Evolutionary conservation across 2,888 invertebrate species (phyloP).

Genomic region (Apotomis betuletana): DNA sequence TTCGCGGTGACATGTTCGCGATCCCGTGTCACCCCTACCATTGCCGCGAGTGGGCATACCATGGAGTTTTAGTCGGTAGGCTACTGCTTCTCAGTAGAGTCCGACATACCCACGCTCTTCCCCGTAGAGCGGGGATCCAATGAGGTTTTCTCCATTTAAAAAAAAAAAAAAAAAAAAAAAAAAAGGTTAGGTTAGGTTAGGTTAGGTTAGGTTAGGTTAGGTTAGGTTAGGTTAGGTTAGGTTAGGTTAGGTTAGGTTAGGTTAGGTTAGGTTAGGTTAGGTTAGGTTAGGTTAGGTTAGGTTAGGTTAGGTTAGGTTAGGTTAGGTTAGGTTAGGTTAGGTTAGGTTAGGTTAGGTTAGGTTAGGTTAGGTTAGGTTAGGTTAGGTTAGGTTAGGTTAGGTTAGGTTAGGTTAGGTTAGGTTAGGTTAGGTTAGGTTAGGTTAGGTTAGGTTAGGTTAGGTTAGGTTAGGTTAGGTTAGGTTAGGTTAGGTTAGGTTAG

Average conservation of each 20-base stretch:
- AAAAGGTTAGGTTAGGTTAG: slow-evolving; percentile 4
- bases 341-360: slow-evolving; percentile 10
- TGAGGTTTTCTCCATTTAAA: no score
- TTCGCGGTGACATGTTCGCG: no score
- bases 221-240: slow-evolving; percentile 42
- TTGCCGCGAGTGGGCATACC: background rate
- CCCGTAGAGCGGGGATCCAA: no score
- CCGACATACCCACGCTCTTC: no score
- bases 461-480: slow-evolving; percentile 10
- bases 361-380: slow-evolving; percentile 10
- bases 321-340: slow-evolving; percentile 15
- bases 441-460: slow-evolving; percentile 10
- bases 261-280: slow-evolving; percentile 42
- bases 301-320: slow-evolving; percentile 16
- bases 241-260: slow-evolving; percentile 43
- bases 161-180: background rate
- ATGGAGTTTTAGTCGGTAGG: no score
- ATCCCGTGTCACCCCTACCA: no score
- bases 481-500: slow-evolving; percentile 10
- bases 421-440: slow-evolving; percentile 10
- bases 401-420: slow-evolving; percentile 10
- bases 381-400: slow-evolving; percentile 10
- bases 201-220: slow-evolving; percentile 36
- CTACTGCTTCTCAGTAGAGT: no score
- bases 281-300: slow-evolving; percentile 16